Evolutionary conservation across 2,797 vertebrate species (phyloP), one percentile per base, ranked within the genome.

Genomic region (Dendrocincla fuliginosa): DNA sequence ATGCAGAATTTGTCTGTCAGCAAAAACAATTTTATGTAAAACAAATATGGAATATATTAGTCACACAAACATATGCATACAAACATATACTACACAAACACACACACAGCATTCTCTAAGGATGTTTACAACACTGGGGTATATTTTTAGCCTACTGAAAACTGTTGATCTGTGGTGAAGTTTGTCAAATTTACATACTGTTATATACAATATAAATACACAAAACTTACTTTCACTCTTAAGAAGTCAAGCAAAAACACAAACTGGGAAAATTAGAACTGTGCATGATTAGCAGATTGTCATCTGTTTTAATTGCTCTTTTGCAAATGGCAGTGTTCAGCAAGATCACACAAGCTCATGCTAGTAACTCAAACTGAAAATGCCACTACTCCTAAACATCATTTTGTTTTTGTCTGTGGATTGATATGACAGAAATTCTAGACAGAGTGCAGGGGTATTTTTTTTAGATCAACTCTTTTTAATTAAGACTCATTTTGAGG

Each of bases 401-500:
- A 65, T 96, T 98, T 98, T 97, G 86, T 90, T 97, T 96, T 96
- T 87, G 84, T 94, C 91, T 69, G 79, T 87, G 94, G 84, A 95
- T 77, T 94, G 89, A 95, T 91, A 92, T 84, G 94, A 97, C 89
- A 96, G 84, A 94, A 95, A 96, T 86, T 94, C 90, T 92, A 97
- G 67, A 68, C 85, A 84, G 90, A 94, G 57, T 92, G 85, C 90
- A 90, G 96, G 95, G 98, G 97, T 96, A 95, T 68, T 97, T 96
- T 96, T 96, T 97, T 97, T 59, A 88, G 52, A 89, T 57, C 91
- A 94, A 77, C 82, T 50, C 90, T 81, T 94, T 96, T 96, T 97
- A 97, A 97, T 98, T 97, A 98, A 96, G 93, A 91, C 28, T 84
- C 52, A 94, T 95, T 95, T 97, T 89, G 95, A 97, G 63, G 76